These are phyloP conservation scores for Erythrocebus patas DNA, from an alignment of 2,113 vertebrate genomes.

Conservation along the genomic window DNA sequence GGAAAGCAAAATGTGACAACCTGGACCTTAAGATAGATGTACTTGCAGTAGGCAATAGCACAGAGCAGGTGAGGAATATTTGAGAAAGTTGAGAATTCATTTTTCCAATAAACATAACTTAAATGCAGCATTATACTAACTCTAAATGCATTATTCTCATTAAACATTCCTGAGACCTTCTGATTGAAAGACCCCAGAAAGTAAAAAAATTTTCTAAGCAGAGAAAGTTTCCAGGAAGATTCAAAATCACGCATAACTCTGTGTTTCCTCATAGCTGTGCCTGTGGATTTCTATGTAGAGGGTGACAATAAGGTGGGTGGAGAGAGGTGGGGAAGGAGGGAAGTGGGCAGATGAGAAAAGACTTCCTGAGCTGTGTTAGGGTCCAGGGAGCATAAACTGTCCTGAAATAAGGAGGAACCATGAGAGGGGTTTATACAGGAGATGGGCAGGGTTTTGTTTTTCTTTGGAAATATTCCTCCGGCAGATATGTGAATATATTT, in stretches of 20 bases:
- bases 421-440: background rate
- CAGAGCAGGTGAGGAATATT: background rate
- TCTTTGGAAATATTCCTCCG: background rate
- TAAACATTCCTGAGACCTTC: background rate
- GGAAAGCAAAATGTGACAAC: background rate
- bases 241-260: fast-evolving
- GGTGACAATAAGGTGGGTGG: background rate
- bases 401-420: fast-evolving
- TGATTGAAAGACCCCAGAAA: background rate
- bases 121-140: too few species aligned
- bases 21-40: background rate
- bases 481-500: too few species aligned
- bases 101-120: background rate
- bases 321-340: fast-evolving
- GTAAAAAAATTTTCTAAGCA: background rate
- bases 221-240: background rate
- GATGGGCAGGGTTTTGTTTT: fast-evolving
- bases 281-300: background rate
- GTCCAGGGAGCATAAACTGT: fast-evolving
- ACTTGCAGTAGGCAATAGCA: background rate
- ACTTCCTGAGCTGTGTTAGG: fast-evolving
- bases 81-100: background rate
- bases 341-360: background rate
- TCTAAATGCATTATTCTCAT: background rate
- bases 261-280: background rate